Base-by-base conservation (phyloP, 2,113 vertebrate genomes). In the Nycticebus coucang region DNA sequence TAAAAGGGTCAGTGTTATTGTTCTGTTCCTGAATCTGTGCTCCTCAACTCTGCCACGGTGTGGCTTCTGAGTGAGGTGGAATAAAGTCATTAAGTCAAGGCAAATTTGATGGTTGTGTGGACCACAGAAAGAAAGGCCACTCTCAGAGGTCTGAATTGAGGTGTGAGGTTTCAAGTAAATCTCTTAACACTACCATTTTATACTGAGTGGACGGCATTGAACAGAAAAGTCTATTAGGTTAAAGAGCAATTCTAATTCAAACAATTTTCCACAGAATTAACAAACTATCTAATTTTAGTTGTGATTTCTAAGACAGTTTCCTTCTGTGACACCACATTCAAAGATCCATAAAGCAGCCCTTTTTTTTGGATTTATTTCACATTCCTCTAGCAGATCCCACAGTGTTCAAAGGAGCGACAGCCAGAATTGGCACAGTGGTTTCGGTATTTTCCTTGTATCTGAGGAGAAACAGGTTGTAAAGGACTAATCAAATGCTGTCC, bases 381-480 rank as follows among this genome's bases (percentile, higher is more conserved):
- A 95, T 97, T 97, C 89, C 91, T 85, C 89, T 69, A 96, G 91
- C 94, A 96, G 89, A 96, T 95, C 97, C 97, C 72, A 97, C 96
- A 74, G 96, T 96, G 97, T 98, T 98, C 97, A 98, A 98, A 98
- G 95, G 87, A 96, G 83, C 5, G 28, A 62, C 91, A 98, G 95
- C 96, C 96, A 94, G 96, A 97, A 96, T 74, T 96, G 94, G 96
- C 97, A 96, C 97, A 94, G 97, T 95, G 94, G 95, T 97, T 96
- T 97, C 84, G 57, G 93, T 97, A 96, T 97, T 98, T 97, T 93
- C 95, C 97, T 96, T 89, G 93, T 97, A 97, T 96, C 95, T 89
- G 87, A 96, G 93, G 95, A 96, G 97, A 98, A 97, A 93, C 96
- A 96, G 96, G 97, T 98, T 97, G 95, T 93, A 96, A 97, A 97